phyloP scores from a whole-genome alignment of 2,888 invertebrate species.

The Fragum whitleyi region DNA sequence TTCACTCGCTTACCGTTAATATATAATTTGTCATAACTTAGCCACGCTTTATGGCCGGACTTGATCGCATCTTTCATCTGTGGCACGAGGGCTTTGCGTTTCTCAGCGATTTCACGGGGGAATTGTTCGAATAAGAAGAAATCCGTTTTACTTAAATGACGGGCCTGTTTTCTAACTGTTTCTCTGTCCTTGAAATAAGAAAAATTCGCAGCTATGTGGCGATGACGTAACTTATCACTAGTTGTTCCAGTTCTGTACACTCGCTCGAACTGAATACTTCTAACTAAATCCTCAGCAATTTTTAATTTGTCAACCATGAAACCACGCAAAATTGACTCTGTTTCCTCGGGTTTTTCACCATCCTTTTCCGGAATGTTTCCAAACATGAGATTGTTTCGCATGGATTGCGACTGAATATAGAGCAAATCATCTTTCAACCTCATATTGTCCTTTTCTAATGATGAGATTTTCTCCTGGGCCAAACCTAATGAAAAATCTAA shows the following conservation, averaged over 20 bases:
- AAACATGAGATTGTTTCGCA: too few species aligned
- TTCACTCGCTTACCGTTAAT: too few species aligned
- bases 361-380: too few species aligned
- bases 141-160: too few species aligned
- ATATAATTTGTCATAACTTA: too few species aligned
- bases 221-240: not conserved
- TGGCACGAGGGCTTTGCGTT: too few species aligned
- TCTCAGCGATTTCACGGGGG: too few species aligned
- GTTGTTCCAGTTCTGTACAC: not conserved
- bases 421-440: not conserved
- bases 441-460: not conserved
- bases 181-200: slow-evolving; percentile 4
- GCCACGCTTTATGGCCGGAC: too few species aligned
- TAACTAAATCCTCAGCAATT: not conserved
- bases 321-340: not conserved
- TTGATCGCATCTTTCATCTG: too few species aligned
- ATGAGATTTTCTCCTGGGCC: not conserved
- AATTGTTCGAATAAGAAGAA: too few species aligned
- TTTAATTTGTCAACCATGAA: not conserved
- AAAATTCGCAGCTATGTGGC: not conserved
- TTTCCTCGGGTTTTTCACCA: not conserved
- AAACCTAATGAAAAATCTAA: not conserved
- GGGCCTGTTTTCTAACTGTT: too few species aligned
- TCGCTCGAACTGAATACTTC: not conserved
- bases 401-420: too few species aligned